A percentile compares a stretch with the other conserved stretches of the same genome.
These are phyloP conservation scores for Spheniscus humboldti DNA, from an alignment of 2,797 vertebrate species.

Conservation along the genomic window DNA sequence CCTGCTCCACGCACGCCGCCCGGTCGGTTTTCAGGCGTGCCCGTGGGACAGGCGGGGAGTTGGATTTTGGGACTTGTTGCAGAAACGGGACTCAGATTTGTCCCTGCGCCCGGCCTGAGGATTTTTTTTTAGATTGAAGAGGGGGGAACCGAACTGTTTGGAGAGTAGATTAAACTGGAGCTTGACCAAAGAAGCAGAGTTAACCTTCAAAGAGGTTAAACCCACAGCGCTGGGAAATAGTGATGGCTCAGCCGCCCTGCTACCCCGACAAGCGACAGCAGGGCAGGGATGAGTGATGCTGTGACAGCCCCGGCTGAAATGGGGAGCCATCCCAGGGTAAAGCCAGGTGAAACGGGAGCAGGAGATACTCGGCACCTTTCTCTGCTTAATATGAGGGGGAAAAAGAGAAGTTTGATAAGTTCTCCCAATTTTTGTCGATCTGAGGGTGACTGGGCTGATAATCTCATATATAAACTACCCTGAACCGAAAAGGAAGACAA, in stretches of 20 bases:
- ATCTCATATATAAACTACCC: neutral
- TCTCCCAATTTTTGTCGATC: neutral
- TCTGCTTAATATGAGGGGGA: neutral
- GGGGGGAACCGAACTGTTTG: too few species aligned
- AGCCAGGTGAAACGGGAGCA: neutral
- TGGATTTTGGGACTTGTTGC: neutral
- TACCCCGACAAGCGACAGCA: accelerated
- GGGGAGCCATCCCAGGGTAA: neutral
- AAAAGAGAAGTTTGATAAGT: neutral
- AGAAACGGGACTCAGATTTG: neutral
- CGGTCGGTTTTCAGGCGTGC: accelerated
- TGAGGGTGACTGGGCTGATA: neutral
- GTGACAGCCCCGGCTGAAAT: neutral
- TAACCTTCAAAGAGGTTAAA: neutral
- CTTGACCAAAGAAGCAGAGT: neutral
- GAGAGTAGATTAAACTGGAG: neutral
- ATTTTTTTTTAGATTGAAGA: neutral
- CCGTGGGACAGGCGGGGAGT: neutral
- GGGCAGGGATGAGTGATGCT: neutral
- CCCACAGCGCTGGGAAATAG: neutral
- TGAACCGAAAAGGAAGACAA: neutral
- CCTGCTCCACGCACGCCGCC: neutral
- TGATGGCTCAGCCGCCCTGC: neutral
- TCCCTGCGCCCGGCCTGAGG: neutral
- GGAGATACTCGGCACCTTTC: neutral